Percentiles rank a stretch among this genome's conserved stretches.
These are phyloP conservation scores for Chironomus tentans DNA, from an alignment of 2,888 invertebrate species.

Conservation along the genomic window DNA sequence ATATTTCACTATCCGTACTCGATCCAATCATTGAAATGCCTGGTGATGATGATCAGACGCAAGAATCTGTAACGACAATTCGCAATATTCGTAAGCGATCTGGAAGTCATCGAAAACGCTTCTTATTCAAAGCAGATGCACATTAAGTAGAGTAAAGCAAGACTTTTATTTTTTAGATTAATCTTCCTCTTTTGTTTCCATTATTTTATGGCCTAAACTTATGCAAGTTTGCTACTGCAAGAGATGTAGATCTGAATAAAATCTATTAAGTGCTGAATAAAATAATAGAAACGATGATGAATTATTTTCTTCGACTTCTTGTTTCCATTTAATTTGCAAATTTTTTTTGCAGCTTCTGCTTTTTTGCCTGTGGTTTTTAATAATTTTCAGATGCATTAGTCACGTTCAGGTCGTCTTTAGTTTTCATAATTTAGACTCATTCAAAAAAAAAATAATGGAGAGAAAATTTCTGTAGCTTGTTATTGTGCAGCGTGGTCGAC, in stretches of 20 bases:
- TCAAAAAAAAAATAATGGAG: too few species aligned
- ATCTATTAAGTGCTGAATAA: not conserved
- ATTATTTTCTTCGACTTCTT: not conserved
- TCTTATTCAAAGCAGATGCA: constrained; percentile 22
- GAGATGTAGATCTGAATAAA: not conserved
- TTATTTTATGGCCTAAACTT: not conserved
- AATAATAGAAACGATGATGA: not conserved
- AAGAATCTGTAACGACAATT: not conserved
- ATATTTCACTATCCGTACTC: not conserved
- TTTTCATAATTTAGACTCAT: too few species aligned
- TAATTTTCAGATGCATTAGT: not conserved
- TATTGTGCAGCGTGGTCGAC: too few species aligned
- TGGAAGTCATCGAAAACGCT: constrained; percentile 20
- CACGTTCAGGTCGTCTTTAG: not conserved
- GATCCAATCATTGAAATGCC: constrained; percentile 21
- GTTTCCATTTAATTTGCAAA: not conserved
- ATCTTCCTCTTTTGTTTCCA: too few species aligned
- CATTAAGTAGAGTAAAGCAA: not conserved
- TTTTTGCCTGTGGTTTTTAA: not conserved
- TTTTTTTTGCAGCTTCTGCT: not conserved
- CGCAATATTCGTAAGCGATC: constrained; percentile 17
- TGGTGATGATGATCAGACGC: not conserved
- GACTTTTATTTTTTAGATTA: too few species aligned
- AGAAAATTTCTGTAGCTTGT: too few species aligned
- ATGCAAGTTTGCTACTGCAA: not conserved